Evolutionary conservation across 2,888 invertebrate genomes (phyloP).

Genomic region (Gortyna flavago): DNA sequence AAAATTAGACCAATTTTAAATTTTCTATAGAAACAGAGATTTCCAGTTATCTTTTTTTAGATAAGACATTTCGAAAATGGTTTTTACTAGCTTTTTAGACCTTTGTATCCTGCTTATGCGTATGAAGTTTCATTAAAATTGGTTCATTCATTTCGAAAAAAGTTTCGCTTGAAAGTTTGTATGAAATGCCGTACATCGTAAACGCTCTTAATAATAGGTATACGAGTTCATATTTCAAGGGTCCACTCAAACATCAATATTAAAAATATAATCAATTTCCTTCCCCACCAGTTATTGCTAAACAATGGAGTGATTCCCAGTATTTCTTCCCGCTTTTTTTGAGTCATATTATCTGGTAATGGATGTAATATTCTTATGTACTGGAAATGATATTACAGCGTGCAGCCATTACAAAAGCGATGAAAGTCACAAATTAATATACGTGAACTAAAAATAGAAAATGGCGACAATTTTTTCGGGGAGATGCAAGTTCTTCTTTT

Average conservation of each 20-base stretch:
- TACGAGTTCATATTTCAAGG: neutral
- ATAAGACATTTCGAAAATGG: too few relatives aligned
- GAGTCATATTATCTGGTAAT: conserved; percentile 61
- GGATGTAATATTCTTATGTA: conserved; percentile 65
- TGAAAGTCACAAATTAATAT: neutral
- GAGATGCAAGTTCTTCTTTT: neutral
- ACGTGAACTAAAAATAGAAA: neutral
- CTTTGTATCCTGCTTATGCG: too few relatives aligned
- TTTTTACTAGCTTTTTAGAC: too few relatives aligned
- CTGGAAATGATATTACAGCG: conserved; percentile 59
- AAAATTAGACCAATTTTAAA: too few relatives aligned
- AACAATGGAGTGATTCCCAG: neutral
- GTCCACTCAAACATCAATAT: neutral
- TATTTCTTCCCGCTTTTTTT: conserved; percentile 60
- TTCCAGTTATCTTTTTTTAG: too few relatives aligned
- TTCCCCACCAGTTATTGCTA: neutral
- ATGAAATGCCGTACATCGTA: too few relatives aligned
- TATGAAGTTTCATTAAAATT: too few relatives aligned
- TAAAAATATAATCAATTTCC: neutral
- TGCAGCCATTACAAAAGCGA: conserved; percentile 59
- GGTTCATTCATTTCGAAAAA: too few relatives aligned
- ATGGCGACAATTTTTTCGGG: neutral
- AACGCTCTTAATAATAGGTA: too few relatives aligned
- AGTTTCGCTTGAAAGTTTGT: too few relatives aligned
- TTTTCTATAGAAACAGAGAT: too few relatives aligned